Evolutionary conservation across 2,113 vertebrate species (phyloP), one percentile per base, ranked within the genome.

Genomic region (Perca fluviatilis): DNA sequence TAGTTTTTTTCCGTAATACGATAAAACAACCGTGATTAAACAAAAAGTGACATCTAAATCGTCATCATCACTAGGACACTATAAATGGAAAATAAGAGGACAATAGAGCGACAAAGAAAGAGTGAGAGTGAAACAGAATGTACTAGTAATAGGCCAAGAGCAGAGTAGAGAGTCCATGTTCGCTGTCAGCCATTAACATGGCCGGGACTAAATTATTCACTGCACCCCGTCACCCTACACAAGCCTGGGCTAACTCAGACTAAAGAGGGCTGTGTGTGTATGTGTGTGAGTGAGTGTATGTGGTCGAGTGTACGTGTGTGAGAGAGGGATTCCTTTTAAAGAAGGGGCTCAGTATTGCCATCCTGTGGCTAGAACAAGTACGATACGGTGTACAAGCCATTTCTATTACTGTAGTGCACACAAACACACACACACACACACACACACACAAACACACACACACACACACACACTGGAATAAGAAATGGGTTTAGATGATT

Each of bases 151-250:
- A 78, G 89, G 77, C 87, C 84, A 86, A 74, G 76, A 62, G 84
- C 60, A 58, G 72, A 91, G 88, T 57, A 79, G 86, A 86, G 74
- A 92, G 89, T 87, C 87, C 89, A 82, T 91, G 90, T 93, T 92
- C 90, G 10, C 87, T 94, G 93, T 93, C 91, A 92, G 80, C 86
- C 89, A 92, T 91, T 92, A 91, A 94, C 92, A 94, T 86, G 92
- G 85, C 85, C 84, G 70, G 18, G 36, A 85, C 90, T 94, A 89
- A 95, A 95, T 94, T 91, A 94, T 95, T 95, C 89, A 95, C 82
- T 67, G 86, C 86, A 83, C 84, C 87, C 89, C 91, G 91, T 92
- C 93, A 93, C 92, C 92, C 93, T 89, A 94, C 89, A 91, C 92
- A 92, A 91, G 90, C 82, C 87, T 64, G 72, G 80, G 79, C 88